Base-by-base conservation (phyloP, 2,113 vertebrate genomes). In the Eretmodus cyanostictus region DNA sequence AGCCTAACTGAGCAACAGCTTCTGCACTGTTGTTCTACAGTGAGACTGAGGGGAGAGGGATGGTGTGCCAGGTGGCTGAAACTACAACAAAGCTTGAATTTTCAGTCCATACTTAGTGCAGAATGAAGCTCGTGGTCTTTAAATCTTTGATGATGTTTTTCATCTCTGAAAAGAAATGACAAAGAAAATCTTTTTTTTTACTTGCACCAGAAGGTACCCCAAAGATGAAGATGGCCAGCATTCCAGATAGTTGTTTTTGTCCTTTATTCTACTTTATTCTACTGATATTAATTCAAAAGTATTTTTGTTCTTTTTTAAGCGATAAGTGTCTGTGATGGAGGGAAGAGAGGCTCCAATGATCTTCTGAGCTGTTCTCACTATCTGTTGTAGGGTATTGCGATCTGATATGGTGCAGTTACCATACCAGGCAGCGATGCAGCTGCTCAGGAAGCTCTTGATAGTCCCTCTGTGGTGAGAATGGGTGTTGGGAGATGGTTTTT, bases 1-100 rank as follows among this genome's bases (percentile, higher is more conserved):
- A 51, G 38, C 61, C 81, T 42, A 79, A 73, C 80, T 59, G 14
- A 89, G 81, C 78, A 53, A 83, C 86, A 93, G 84, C 87, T 90
- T 87, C 82, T 76, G 47, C 24, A 53, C 22, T 63, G 49, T 38
- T 42, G 42, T 66, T 14, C 54, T 49, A 27, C 81, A 73, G 78
- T 53, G 83, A 90, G n/a, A 81, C 40, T 53, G 61, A 53, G 2
- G 78, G 81, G 34, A 80, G 82, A 85, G 29, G 13, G 27, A n/a
- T 13, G 80, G 27, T 8, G 53, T 45, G 78, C n/a, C 86, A 92
- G 57, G 22, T 84, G 88, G 31, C 59, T 76, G 45, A 81, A 84
- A 87, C 49, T 54, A 73, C 59, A 73, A 85, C 31, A 81, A 45
- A 71, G 53, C 66, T 82, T 42, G 79, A 86, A 45, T 73, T 90